Conservation (phyloP, 2,113 vertebrate species). For the Halcyon senegalensis region DNA sequence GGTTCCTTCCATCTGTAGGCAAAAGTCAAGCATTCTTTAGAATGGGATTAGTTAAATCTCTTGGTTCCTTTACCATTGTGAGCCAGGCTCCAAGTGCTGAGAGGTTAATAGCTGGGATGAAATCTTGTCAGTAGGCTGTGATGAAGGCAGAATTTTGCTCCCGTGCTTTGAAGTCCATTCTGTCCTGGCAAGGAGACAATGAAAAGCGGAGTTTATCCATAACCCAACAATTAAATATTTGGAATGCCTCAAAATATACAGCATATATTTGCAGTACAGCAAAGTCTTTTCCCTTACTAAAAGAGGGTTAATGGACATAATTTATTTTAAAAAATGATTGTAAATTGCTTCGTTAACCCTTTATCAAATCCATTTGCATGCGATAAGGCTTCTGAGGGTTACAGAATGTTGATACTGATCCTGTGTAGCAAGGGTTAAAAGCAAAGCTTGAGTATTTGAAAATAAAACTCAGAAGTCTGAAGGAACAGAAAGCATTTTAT, state of each 20-base stretch:
- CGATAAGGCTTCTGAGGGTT: neutral
- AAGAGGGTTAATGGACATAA: neutral
- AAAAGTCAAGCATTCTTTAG: conserved; percentile 81
- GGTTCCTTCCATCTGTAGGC: conserved; percentile 76
- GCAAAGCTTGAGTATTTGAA: neutral
- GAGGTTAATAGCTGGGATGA: conserved; percentile 82
- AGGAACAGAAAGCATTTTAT: neutral
- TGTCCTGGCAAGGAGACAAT: conserved; percentile 79
- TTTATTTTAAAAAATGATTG: neutral
- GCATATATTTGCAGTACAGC: neutral
- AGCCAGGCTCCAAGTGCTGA: conserved; percentile 76
- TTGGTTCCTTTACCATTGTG: conserved; percentile 73
- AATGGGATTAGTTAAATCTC: conserved; percentile 80
- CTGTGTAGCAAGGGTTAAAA: neutral
- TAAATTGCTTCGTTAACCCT: neutral
- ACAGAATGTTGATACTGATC: neutral
- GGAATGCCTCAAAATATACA: conserved; percentile 53
- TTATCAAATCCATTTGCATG: neutral
- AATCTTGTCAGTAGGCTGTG: conserved; percentile 80
- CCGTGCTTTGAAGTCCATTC: conserved; percentile 79
- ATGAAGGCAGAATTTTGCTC: conserved; percentile 77
- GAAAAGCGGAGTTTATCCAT: conserved; percentile 60
- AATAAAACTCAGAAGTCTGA: neutral
- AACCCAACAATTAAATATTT: conserved; percentile 47
- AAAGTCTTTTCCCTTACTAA: neutral